phyloP scores from a whole-genome alignment of 2,888 invertebrate species.

The Lathronympha strigana region DNA sequence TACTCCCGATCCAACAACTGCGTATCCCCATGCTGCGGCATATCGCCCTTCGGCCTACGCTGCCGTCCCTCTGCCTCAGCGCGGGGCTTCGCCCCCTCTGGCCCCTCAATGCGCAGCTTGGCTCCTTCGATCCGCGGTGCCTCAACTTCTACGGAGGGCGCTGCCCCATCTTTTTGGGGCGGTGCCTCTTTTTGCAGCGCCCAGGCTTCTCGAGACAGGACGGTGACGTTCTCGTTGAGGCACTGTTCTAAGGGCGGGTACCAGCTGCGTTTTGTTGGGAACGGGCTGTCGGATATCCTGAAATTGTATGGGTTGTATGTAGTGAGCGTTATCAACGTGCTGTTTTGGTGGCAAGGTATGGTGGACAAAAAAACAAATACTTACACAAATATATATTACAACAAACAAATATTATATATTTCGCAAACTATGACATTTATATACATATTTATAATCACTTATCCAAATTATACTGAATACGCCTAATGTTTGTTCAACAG shows the following conservation, averaged over 20 bases:
- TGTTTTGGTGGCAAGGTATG: too few relatives aligned
- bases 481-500: too few relatives aligned
- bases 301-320: not conserved
- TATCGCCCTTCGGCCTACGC: slow-evolving; percentile 44
- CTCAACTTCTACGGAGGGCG: not conserved
- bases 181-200: not conserved
- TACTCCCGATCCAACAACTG: slow-evolving; percentile 69
- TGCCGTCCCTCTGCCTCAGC: slow-evolving; percentile 24
- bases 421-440: too few relatives aligned
- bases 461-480: too few relatives aligned
- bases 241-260: slow-evolving; percentile 60
- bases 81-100: not conserved
- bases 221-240: slow-evolving; percentile 49
- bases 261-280: slow-evolving; percentile 61
- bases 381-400: too few relatives aligned
- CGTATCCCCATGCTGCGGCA: slow-evolving; percentile 58
- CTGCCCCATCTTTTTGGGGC: not conserved
- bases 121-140: not conserved
- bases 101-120: not conserved
- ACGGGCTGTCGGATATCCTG: slow-evolving; percentile 60
- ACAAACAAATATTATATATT: too few relatives aligned
- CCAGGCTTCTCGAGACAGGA: slow-evolving; percentile 37
- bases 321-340: too few relatives aligned
- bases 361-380: too few relatives aligned
- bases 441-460: too few relatives aligned